Conservation (phyloP, 1,140 invertebrate species). For the Nephila pilipes region DNA sequence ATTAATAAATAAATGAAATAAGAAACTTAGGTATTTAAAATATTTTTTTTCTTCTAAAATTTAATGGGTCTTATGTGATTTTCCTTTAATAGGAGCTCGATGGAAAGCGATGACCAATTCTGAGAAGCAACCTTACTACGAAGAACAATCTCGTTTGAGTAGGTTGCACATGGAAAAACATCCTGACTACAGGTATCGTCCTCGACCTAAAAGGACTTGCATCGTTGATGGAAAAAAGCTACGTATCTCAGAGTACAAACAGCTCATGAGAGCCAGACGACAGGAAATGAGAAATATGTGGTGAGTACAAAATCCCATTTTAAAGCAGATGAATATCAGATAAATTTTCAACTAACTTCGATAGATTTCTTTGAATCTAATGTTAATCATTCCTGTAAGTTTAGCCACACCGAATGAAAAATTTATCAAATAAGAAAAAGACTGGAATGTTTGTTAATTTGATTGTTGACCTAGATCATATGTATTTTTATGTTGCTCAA, state of each 20-base stretch:
- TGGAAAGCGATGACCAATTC: constrained; percentile 85
- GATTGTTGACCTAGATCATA: too few relatives aligned
- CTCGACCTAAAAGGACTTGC: constrained; percentile 85
- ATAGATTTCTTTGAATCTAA: too few relatives aligned
- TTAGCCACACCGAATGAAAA: too few relatives aligned
- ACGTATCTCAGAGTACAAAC: constrained; percentile 80
- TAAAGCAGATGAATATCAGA: neutral
- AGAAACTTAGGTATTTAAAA: too few relatives aligned
- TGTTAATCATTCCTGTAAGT: neutral
- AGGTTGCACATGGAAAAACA: constrained; percentile 86
- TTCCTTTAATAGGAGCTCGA: constrained; percentile 81
- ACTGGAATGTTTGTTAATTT: too few relatives aligned
- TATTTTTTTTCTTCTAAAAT: too few relatives aligned
- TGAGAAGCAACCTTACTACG: constrained; percentile 85
- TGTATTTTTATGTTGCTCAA: too few relatives aligned
- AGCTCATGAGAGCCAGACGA: constrained; percentile 78
- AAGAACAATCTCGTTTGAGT: constrained; percentile 85
- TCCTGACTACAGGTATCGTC: constrained; percentile 84
- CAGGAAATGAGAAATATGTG: constrained; percentile 79
- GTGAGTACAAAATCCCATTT: constrained; percentile 60
- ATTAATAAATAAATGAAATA: too few relatives aligned
- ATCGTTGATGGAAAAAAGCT: constrained; percentile 85
- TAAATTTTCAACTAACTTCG: too few relatives aligned
- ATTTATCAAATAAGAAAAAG: too few relatives aligned
- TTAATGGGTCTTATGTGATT: neutral